Conservation (phyloP, 2,113 vertebrate species). For the Mellivora capensis region DNA sequence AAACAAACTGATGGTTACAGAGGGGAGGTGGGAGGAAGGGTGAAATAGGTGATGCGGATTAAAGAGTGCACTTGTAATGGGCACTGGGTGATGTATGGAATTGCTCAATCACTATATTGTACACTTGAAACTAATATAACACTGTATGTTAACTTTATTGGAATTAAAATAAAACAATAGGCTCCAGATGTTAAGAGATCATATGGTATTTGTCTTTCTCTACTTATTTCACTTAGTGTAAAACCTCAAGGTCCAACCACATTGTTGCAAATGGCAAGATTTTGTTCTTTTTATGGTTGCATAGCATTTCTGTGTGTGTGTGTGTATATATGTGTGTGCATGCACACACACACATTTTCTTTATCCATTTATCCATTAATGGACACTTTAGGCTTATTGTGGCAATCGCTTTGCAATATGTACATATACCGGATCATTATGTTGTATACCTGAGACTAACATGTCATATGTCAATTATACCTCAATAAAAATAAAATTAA, state of each 20-base stretch:
- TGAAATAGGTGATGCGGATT: background rate
- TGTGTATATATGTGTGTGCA: background rate
- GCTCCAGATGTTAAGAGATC: background rate
- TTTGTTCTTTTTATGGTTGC: background rate
- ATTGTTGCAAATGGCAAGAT: background rate
- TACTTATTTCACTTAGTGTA: background rate
- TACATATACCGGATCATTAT: background rate
- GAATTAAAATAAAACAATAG: background rate
- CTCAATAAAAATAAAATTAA: background rate
- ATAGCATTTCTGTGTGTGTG: background rate
- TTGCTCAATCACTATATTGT: background rate
- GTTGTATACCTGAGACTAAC: background rate
- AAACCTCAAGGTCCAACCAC: background rate
- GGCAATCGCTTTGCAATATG: background rate
- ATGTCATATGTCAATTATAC: background rate
- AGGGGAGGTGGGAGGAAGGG: background rate
- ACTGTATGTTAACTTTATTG: background rate
- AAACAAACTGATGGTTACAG: background rate
- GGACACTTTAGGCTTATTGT: background rate
- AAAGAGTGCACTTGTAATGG: background rate
- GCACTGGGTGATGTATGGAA: background rate
- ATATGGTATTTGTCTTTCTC: background rate
- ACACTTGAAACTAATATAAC: background rate
- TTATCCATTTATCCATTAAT: background rate
- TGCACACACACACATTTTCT: background rate